Evolutionary conservation across 1,140 invertebrate genomes (phyloP), one percentile per base, ranked within the genome.

Genomic region (Andricus grossulariae): DNA sequence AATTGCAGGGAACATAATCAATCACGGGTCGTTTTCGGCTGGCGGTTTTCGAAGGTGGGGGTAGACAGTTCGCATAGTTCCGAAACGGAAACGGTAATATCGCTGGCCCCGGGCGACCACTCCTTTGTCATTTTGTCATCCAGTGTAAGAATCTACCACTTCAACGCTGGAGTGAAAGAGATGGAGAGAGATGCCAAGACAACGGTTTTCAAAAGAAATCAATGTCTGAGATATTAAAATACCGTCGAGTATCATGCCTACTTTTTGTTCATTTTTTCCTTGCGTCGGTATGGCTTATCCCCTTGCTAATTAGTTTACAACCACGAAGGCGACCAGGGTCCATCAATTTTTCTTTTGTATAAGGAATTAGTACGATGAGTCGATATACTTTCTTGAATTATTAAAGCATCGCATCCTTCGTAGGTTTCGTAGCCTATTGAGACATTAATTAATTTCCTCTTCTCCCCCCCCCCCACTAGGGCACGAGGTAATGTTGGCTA

Each of bases 91-190:
- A 89, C 84, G 88, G 90, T 90, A 90, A 90, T 90, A 90, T 90
- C 87, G 86, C 86, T 86, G 84, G 85, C 88, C 88, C 70, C 84
- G 81, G 83, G 88, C 89, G 83, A 89, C 86, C 86, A 87, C 85
- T 87, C 88, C 85, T 90, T 90, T 91, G 88, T 91, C 88, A 91
- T 90, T 90, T 90, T 90, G 88, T 91, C 90, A 89, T 87, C 82
- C 75, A 80, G 80, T 82, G 78, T 83, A 85, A 83, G 79, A 78
- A 72, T 79, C 75, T 79, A 79, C 57, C 74, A 73, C 71, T 71
- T 60, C n/a, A 60, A 75, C 79, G 66, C 57, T 71, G 72, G 76
- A 79, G 72, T 57, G 77, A 74, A 76, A 60, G 60, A 78, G 83
- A 78, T 73, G 70, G 79, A 83, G 80, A 80, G 80, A 79, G 77